Percentiles rank a stretch among this genome's conserved stretches.
Evolutionary conservation across 2,888 invertebrate genomes (phyloP).

Genomic region (Melanchra persicariae): DNA sequence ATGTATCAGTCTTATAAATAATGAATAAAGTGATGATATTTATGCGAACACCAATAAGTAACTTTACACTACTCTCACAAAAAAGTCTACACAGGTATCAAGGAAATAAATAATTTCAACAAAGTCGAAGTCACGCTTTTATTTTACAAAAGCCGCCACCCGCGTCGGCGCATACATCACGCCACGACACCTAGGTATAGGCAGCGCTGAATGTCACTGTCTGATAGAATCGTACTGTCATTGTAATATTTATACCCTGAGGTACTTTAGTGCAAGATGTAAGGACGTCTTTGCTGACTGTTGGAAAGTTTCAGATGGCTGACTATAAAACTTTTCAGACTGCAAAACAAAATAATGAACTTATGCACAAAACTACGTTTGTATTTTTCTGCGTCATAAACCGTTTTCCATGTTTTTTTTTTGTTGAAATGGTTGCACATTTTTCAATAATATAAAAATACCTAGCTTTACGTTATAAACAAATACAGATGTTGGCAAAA

Average conservation of each 20-base stretch:
- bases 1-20: conserved; percentile 2
- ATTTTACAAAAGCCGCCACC: conserved; percentile 66
- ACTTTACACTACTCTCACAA: conserved; percentile 59
- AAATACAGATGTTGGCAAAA: no score
- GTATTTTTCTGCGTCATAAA: background rate
- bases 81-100: conserved; percentile 52
- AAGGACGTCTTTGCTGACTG: conserved; percentile 9
- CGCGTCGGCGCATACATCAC: conserved; percentile 66
- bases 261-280: conserved; percentile 13
- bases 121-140: conserved; percentile 63
- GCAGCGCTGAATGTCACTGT: conserved; percentile 52
- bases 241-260: conserved; percentile 52
- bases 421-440: background rate
- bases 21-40: conserved; percentile 25
- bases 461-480: no score
- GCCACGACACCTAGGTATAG: conserved; percentile 46
- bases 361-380: no score
- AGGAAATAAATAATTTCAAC: conserved; percentile 69
- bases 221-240: conserved; percentile 59
- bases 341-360: background rate
- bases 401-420: no score
- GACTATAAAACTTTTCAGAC: background rate
- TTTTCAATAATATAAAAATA: background rate
- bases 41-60: conserved; percentile 55
- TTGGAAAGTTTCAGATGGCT: background rate